Base-by-base conservation (phyloP, 2,797 vertebrate species). In the Periophthalmus magnuspinnatus region DNA sequence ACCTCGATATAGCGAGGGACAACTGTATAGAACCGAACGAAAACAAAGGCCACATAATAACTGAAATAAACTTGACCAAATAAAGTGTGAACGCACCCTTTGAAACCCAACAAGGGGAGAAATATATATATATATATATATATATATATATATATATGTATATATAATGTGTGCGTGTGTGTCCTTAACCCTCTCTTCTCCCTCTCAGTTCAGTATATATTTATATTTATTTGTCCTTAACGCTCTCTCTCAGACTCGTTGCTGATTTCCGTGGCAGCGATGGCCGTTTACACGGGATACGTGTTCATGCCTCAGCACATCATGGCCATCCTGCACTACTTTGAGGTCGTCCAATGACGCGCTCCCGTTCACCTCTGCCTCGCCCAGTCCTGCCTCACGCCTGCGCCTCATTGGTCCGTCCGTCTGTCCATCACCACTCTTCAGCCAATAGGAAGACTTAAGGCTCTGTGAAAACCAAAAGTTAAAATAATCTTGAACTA, bases 261-360 rank as follows among this genome's bases (percentile, higher is more conserved):
- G 89, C 90, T 99, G 66, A 81, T 99, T 71, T 96, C 96, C 0
- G 86, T 98, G 33, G 92, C 96, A 33, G 97, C 94, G 72, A 99
- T 99, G 97, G 97, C 96, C 0, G 84, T 99, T 24, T 98, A 99
- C 92, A 98, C 97, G 0, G 96, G 96, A 22, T 98, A 98, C 2
- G 95, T 99, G 81, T 99, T 98, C 91, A 97, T 99, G 96, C 97
- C 97, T 32, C 97, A 98, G 91, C 97, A 98, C 93, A 97, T 99
- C 91, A 97, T 99, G 96, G 97, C 97, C 0, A 99, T 99, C 82
- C 83, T 99, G 79, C 95, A 97, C 92, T 99, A 99, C 93, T 99
- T 99, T 47, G 96, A 98, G 88, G 92, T 99, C 22, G 92, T 98
- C 76, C 95, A 96, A 13, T 98, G 95, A 97, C 75, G 10, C 6